A percentile compares a stretch with the other conserved stretches of the same genome.
These are phyloP conservation scores for Oryzias curvinotus DNA, from an alignment of 2,113 vertebrate genomes.

Conservation along the genomic window DNA sequence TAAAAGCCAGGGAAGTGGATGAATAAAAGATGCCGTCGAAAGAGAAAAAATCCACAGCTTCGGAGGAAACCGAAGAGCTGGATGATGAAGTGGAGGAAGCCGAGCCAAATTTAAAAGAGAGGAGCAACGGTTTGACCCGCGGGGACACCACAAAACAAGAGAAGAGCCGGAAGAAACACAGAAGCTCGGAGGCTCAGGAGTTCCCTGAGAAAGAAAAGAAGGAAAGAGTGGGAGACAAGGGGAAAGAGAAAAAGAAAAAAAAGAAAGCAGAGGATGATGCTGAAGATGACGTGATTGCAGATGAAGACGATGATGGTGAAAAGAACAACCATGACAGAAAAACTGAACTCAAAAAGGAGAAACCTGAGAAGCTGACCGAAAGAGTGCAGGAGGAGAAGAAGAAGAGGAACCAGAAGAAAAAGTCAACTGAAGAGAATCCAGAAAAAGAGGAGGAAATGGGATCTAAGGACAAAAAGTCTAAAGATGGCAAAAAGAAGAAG, in stretches of 20 bases:
- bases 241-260: slow-evolving; percentile 59
- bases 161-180: slow-evolving; percentile 54
- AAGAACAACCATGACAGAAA: slow-evolving; percentile 81
- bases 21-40: slow-evolving; percentile 88
- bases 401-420: slow-evolving; percentile 76
- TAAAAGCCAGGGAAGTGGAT: slow-evolving; percentile 74
- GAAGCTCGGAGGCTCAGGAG: slow-evolving; percentile 28
- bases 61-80: slow-evolving; percentile 74
- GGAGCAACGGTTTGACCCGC: slow-evolving; percentile 29
- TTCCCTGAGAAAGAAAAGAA: slow-evolving; percentile 43
- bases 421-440: slow-evolving; percentile 64
- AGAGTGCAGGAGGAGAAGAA: slow-evolving; percentile 63
- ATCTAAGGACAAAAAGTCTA: slow-evolving; percentile 73
- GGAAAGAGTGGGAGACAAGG: slow-evolving; percentile 34
- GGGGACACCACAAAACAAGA: slow-evolving; percentile 45
- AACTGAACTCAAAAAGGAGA: slow-evolving; percentile 62
- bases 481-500: slow-evolving; percentile 74
- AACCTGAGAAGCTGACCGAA: slow-evolving; percentile 64
- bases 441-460: slow-evolving; percentile 65
- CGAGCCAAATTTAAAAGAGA: slow-evolving; percentile 61
- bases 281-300: slow-evolving; percentile 55
- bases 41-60: slow-evolving; percentile 80
- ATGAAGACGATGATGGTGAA: slow-evolving; percentile 48
- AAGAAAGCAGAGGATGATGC: slow-evolving; percentile 41
- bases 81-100: slow-evolving; percentile 71